phyloP scores from a whole-genome alignment of 2,113 vertebrate genomes.

The Chascanopsetta lugubris region DNA sequence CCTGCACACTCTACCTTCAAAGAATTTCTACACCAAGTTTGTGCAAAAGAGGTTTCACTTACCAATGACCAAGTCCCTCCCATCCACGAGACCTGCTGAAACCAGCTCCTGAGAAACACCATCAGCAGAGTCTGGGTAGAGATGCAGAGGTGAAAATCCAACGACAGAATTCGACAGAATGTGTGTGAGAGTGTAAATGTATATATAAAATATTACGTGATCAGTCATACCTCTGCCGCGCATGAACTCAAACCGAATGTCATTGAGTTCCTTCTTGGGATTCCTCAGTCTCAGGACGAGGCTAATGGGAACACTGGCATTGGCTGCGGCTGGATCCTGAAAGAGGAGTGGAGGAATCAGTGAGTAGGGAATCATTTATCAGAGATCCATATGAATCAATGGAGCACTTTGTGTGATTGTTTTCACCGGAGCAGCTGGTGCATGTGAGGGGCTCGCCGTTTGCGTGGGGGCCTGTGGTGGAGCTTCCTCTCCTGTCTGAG shows the following conservation, averaged over 20 bases:
- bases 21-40: too few species aligned
- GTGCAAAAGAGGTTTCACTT: too few species aligned
- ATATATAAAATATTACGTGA: not conserved
- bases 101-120: constrained; percentile 99
- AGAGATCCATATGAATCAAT: not conserved
- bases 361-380: not conserved
- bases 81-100: constrained; percentile 97
- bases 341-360: not conserved
- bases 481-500: constrained; percentile 82
- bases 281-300: constrained; percentile 96
- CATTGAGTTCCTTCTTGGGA: constrained; percentile 98
- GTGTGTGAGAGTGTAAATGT: not conserved
- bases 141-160: not conserved
- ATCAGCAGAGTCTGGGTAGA: constrained; percentile 92
- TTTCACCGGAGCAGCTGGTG: constrained; percentile 72
- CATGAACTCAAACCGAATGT: constrained; percentile 99
- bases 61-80: constrained; percentile 97
- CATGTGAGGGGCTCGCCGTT: constrained; percentile 77
- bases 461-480: constrained; percentile 71
- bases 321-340: constrained; percentile 79
- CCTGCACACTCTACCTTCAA: too few species aligned
- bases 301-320: constrained; percentile 87
- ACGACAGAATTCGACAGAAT: not conserved
- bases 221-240: constrained; percentile 90
- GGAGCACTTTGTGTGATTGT: not conserved